Evolutionary conservation across 2,888 invertebrate species (phyloP).

Genomic region (Synergus gifuensis): DNA sequence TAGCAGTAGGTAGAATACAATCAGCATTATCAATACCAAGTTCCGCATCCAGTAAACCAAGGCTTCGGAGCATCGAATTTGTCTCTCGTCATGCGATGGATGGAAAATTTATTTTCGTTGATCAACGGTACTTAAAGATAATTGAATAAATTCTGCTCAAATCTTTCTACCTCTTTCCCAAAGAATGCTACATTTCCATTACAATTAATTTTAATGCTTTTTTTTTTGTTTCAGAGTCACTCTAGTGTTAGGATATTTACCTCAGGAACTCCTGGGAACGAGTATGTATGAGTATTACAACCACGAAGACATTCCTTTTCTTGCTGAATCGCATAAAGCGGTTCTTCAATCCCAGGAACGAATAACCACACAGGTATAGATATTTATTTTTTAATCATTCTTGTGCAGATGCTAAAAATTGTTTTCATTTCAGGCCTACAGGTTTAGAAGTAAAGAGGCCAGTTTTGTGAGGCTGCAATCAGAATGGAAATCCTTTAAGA

Average conservation of each 20-base stretch:
- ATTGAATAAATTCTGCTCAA: background rate
- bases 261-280: slow-evolving; percentile 94
- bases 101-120: slow-evolving; percentile 95
- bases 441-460: slow-evolving; percentile 90
- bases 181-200: background rate
- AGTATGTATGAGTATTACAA: slow-evolving; percentile 96
- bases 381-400: background rate
- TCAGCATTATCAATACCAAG: slow-evolving; percentile 76
- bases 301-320: slow-evolving; percentile 87
- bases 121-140: slow-evolving; percentile 85
- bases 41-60: slow-evolving; percentile 74
- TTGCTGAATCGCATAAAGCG: slow-evolving; percentile 91
- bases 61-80: slow-evolving; percentile 85
- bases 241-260: slow-evolving; percentile 91
- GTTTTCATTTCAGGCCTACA: slow-evolving; percentile 80
- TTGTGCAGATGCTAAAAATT: background rate
- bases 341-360: slow-evolving; percentile 84
- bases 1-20: slow-evolving; percentile 90
- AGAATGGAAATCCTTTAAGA: slow-evolving; percentile 92
- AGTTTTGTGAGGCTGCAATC: slow-evolving; percentile 87
- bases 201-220: background rate
- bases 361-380: slow-evolving; percentile 81
- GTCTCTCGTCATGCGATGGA: slow-evolving; percentile 92
- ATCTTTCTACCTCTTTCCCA: too few relatives aligned
- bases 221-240: slow-evolving; percentile 85